These are phyloP conservation scores for Melieria picta DNA, from an alignment of 2,888 invertebrate species.

Conservation along the genomic window DNA sequence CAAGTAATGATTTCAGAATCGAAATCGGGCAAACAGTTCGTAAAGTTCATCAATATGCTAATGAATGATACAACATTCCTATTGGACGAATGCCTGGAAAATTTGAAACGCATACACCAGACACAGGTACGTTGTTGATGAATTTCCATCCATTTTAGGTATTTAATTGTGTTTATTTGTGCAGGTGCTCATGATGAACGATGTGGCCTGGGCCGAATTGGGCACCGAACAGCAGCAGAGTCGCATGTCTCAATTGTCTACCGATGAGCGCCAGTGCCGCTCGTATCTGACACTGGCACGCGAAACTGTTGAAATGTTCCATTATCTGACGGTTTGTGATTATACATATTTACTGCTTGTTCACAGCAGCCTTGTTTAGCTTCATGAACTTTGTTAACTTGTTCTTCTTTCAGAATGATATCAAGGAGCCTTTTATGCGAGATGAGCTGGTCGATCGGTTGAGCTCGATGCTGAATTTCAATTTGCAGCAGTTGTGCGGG, in stretches of 20 bases:
- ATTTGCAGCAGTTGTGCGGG: slow-evolving; percentile 95
- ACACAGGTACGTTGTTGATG: slow-evolving; percentile 75
- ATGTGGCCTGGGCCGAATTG: slow-evolving; percentile 74
- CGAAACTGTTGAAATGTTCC: slow-evolving; percentile 98
- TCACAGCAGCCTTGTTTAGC: too few relatives aligned
- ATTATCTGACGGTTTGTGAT: slow-evolving; percentile 84
- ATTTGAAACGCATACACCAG: slow-evolving; percentile 86
- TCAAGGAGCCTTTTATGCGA: slow-evolving; percentile 93
- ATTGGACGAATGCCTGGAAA: slow-evolving; percentile 94
- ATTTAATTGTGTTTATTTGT: neutral
- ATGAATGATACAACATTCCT: slow-evolving; percentile 99
- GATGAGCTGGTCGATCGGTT: slow-evolving; percentile 93
- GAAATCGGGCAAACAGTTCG: slow-evolving; percentile 89
- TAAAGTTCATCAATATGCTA: slow-evolving; percentile 94
- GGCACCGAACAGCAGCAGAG: slow-evolving; percentile 77
- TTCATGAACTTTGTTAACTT: too few relatives aligned
- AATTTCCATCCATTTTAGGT: neutral
- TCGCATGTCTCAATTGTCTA: slow-evolving; percentile 80
- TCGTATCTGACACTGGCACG: slow-evolving; percentile 91
- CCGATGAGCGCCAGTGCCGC: slow-evolving; percentile 87
- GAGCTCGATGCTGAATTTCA: slow-evolving; percentile 98
- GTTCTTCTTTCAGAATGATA: slow-evolving; percentile 71
- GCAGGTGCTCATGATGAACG: slow-evolving; percentile 74
- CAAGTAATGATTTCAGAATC: slow-evolving; percentile 91
- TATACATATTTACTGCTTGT: neutral